Base-by-base conservation (phyloP, 1,140 invertebrate genomes). In the Bombus confusus region DNA sequence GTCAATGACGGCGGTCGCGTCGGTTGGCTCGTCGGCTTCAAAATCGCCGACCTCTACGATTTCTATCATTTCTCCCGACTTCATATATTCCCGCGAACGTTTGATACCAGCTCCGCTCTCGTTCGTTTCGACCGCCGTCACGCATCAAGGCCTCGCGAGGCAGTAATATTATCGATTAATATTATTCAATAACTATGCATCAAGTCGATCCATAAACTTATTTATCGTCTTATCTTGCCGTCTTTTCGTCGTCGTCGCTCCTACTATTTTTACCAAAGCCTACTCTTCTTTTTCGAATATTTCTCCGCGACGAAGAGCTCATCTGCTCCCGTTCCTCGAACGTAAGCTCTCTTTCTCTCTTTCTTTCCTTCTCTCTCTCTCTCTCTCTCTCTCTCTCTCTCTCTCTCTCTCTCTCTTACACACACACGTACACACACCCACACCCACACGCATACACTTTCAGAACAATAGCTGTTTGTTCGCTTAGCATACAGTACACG, bases 81-180 rank as follows among this genome's bases (percentile, higher is more conserved):
- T 12, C 59, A 25, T 12, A 43, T 73, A 15, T 43, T 22, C 34
- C 74, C 47, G 64, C 79, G 64, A 83, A 62, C 76, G 41, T 52
- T 86, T 12, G 43, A 83, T 64, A 31, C 81, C 47, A 59, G 12
- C 37, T 57, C 66, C 31, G 12, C 10, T 72, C 52, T 39, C 79
- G 69, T 79, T 85, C 68, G 78, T 89, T 34, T 57, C 83, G 87
- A 89, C 91, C 93, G 91, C 89, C 94, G 91, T 83, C 93, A 93
- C 91, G 84, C 87, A 93, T 93, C 93, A 95, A 95, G 94, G 94
- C 93, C 94, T 95, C 93, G 93, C 93, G 92, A 95, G 94, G 94
- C 94, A 93, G 93, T 93, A 93, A 85, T 93, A 91, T 91, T 92
- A 90, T 90, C 87, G 85, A 91, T 93, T 88, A 93, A 92, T 87